Evolutionary conservation across 1,140 invertebrate genomes (phyloP).

Genomic region (Drosophila gunungcola): DNA sequence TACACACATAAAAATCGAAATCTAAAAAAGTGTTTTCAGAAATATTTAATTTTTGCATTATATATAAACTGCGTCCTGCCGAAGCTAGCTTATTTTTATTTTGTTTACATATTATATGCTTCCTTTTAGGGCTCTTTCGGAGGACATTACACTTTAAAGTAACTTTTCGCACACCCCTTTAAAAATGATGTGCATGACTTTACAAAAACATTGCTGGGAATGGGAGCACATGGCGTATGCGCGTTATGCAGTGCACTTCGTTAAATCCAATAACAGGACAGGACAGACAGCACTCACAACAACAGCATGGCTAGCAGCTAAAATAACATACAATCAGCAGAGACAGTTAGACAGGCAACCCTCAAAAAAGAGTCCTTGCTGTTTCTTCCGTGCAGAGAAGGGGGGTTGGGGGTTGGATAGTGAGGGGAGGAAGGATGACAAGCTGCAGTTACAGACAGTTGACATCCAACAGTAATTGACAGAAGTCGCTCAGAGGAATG

Average conservation of each 20-base stretch:
- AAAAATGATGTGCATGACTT: constrained; percentile 4
- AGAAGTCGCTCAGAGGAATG: constrained; percentile 29
- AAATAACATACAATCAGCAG: constrained; percentile 50
- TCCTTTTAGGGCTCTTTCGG: not conserved
- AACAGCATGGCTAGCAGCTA: constrained; percentile 26
- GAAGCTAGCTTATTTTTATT: too few species aligned
- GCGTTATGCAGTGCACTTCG: constrained; percentile 46
- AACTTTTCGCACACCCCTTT: not conserved
- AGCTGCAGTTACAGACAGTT: constrained; percentile 21
- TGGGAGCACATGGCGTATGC: constrained; percentile 43
- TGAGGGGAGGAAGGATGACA: not conserved
- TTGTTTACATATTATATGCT: not conserved
- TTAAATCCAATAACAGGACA: constrained; percentile 63
- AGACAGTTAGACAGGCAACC: constrained; percentile 36
- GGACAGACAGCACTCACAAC: constrained; percentile 34
- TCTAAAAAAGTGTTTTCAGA: too few species aligned
- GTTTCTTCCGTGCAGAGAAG: not conserved
- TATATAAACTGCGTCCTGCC: too few species aligned
- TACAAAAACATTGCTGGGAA: constrained; percentile 25
- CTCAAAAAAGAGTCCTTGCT: constrained; percentile 7
- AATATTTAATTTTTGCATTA: too few species aligned
- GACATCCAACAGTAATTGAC: constrained; percentile 43
- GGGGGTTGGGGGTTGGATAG: not conserved
- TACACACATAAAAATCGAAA: too few species aligned
- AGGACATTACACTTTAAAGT: not conserved